These are phyloP conservation scores for Phylloscopus collybita DNA, from an alignment of 2,797 vertebrate genomes.

Conservation along the genomic window DNA sequence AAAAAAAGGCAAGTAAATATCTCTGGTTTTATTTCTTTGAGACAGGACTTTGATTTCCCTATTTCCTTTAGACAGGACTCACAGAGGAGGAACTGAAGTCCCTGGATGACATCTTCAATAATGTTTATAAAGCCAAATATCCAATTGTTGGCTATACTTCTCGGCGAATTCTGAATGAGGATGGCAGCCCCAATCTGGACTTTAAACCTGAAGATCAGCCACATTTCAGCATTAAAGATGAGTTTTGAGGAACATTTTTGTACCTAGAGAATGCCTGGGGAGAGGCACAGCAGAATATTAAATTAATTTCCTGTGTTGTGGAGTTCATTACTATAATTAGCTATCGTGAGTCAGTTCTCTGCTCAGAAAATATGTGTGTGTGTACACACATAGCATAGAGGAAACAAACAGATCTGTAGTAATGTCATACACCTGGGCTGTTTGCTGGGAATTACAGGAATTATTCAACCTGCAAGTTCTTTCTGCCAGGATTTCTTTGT, in stretches of 20 bases:
- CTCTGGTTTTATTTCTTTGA: not conserved
- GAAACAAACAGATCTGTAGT: not conserved
- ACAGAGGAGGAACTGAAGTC: constrained; percentile 85
- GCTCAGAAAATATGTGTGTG: not conserved
- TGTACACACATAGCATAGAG: not conserved
- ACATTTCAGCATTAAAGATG: constrained; percentile 89
- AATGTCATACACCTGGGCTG: not conserved
- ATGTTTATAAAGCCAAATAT: constrained; percentile 94
- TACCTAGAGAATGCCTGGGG: not conserved
- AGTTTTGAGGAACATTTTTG: constrained; percentile 82
- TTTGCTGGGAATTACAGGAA: not conserved
- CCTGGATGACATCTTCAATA: constrained; percentile 87
- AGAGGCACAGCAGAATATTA: not conserved
- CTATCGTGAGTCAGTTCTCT: not conserved
- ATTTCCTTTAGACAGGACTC: constrained; percentile 83
- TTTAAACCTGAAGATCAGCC: constrained; percentile 94
- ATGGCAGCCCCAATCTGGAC: constrained; percentile 89
- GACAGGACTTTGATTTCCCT: not conserved
- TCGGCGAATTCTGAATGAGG: constrained; percentile 86
- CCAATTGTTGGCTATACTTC: constrained; percentile 94
- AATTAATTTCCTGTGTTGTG: not conserved
- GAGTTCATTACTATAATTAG: not conserved
- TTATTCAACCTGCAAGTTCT: not conserved
- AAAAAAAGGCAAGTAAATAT: not conserved
- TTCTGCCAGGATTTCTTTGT: not conserved